Evolutionary conservation across 1,140 invertebrate genomes (phyloP), one percentile per base, ranked within the genome.

Genomic region (Triops cancriformis): DNA sequence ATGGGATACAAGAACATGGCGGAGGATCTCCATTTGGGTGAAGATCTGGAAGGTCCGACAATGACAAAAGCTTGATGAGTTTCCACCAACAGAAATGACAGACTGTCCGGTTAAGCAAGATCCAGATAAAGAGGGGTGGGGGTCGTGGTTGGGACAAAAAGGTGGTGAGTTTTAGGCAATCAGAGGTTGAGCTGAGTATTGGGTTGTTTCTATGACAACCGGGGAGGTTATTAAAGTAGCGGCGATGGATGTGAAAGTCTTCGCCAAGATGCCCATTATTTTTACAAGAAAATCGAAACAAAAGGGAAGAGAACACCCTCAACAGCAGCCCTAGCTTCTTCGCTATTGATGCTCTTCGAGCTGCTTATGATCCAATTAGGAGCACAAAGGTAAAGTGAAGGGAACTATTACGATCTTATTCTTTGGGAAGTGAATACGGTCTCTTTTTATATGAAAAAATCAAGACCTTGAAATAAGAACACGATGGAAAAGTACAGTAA

Each of bases 1-100:
- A 64, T 64, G 14, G 51, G 18, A 64, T 64, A 64, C 6, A 64
- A 64, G 51, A 18, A n/a, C 23, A n/a, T 3, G 51, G n/a, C 23
- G 7, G 7, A 37, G 31, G 7, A 37, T 37, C 31, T 14, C 51
- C 14, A 18, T 64, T 23, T 18, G 3, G n/a, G 18, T 6, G 51
- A 37, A 64, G 51, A 64, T 64, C 6, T 64, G 18, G 51, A 64
- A 64, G 51, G 51, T 64, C 51, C 14, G 51, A 64, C 2, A 37
- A 64, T 23, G 51, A 64, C 14, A 64, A 14, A 64, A 64, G 51
- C 51, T 64, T 64, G 51, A 64, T 64, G 51, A 64, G 51, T 64
- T 64, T 64, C 23, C 14, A 64, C 51, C 51, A 37, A 23, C 51
- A 64, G 51, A 64, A 18, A 64, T 64, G 51, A 64, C 23, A 64